Conservation (phyloP, 2,888 invertebrate genomes). For the Parnassius glacialis region DNA sequence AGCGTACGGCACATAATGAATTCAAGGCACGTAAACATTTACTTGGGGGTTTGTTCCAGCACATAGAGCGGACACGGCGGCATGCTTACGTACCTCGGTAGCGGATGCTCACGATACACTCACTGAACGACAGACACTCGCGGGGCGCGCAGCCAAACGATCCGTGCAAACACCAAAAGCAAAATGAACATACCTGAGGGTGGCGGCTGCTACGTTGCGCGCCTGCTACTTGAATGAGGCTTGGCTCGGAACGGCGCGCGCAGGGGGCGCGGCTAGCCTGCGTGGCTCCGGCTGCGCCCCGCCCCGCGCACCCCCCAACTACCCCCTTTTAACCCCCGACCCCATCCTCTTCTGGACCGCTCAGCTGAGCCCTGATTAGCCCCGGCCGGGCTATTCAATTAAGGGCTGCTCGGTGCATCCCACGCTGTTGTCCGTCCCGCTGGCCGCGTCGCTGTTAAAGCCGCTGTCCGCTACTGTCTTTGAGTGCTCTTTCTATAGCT, state of each 20-base stretch:
- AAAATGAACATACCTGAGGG: conserved; percentile 79
- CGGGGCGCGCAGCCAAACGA: conserved; percentile 61
- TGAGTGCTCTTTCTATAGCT: conserved; percentile 62
- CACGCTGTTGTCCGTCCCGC: conserved; percentile 49
- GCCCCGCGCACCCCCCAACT: conserved; percentile 55
- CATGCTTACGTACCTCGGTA: conserved; percentile 66
- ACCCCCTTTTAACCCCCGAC: conserved; percentile 40
- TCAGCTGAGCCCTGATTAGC: conserved; percentile 80
- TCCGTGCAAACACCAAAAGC: conserved; percentile 71
- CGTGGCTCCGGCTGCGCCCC: conserved; percentile 75
- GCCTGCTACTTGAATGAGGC: conserved; percentile 79
- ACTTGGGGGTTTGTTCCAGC: conserved; percentile 32
- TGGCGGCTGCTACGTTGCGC: conserved; percentile 77
- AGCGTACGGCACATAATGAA: conserved; percentile 34
- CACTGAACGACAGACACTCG: conserved; percentile 73
- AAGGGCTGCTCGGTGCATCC: conserved; percentile 75
- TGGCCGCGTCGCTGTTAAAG: conserved; percentile 43
- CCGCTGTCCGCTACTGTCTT: conserved; percentile 44
- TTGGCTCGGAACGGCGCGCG: conserved; percentile 80
- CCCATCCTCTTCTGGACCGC: conserved; percentile 54
- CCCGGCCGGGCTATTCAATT: conserved; percentile 78
- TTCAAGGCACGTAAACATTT: conserved; percentile 37
- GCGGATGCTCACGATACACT: conserved; percentile 42
- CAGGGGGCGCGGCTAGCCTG: conserved; percentile 83
- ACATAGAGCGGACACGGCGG: conserved; percentile 46